phyloP scores from a whole-genome alignment of 2,888 invertebrate genomes.

The Rosalia funebris region DNA sequence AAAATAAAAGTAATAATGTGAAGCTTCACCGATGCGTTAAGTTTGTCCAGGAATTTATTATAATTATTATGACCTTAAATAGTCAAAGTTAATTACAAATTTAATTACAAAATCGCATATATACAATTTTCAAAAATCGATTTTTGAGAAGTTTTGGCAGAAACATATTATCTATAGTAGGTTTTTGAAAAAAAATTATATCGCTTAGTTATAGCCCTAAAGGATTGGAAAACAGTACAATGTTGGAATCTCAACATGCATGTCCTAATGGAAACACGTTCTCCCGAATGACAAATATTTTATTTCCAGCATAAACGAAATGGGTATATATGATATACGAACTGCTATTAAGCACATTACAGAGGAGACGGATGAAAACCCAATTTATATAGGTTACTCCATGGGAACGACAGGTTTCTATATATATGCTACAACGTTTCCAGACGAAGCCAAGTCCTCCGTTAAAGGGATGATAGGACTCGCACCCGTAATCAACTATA shows the following conservation, averaged over 20 bases:
- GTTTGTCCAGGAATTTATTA: too few species aligned
- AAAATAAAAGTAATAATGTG: too few species aligned
- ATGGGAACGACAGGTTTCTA: conserved; percentile 39
- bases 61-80: too few species aligned
- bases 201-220: too few species aligned
- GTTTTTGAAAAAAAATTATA: neutral
- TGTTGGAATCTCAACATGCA: too few species aligned
- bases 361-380: conserved; percentile 30
- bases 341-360: conserved; percentile 30
- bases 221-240: too few species aligned
- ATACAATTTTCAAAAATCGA: neutral
- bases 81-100: too few species aligned
- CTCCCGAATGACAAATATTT: too few species aligned
- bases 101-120: too few species aligned
- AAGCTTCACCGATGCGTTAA: too few species aligned
- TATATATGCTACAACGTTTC: conserved; percentile 32
- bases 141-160: neutral
- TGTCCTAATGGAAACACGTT: too few species aligned
- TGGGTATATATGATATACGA: conserved; percentile 40
- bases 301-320: conserved; percentile 43
- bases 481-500: conserved; percentile 38
- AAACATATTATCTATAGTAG: too few species aligned
- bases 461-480: conserved; percentile 38
- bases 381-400: conserved; percentile 42
- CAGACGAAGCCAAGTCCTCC: conserved; percentile 32